Evolutionary conservation across 2,888 invertebrate species (phyloP).

Genomic region (Lepidochitona cinerea): DNA sequence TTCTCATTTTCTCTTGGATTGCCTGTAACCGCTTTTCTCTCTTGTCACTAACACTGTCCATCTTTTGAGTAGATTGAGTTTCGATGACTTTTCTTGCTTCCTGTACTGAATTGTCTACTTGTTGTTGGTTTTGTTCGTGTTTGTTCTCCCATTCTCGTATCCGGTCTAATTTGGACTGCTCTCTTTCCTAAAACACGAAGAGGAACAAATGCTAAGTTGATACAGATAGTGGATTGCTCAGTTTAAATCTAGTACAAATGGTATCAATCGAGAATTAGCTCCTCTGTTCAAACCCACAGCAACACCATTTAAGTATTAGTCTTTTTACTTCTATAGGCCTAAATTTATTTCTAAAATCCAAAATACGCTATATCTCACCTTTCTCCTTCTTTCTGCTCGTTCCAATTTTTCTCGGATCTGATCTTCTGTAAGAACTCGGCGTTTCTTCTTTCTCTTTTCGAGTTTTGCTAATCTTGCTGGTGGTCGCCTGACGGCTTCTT

Average conservation of each 20-base stretch:
- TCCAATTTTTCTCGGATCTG: slow-evolving; percentile 58
- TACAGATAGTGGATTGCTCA: too few species aligned
- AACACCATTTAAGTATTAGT: too few species aligned
- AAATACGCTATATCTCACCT: too few species aligned
- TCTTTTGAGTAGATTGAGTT: slow-evolving; percentile 47
- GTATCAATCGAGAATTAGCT: too few species aligned
- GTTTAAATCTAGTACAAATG: too few species aligned
- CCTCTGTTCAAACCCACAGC: too few species aligned
- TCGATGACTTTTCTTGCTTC: slow-evolving; percentile 42
- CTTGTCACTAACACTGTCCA: slow-evolving; percentile 55
- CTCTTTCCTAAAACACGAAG: slow-evolving; percentile 60
- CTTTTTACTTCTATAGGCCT: too few species aligned
- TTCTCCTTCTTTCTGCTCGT: slow-evolving; percentile 58
- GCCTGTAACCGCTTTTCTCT: slow-evolving; percentile 53
- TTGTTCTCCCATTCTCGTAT: slow-evolving; percentile 54
- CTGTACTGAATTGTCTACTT: slow-evolving; percentile 48
- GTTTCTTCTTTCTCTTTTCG: slow-evolving; percentile 59
- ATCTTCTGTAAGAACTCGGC: slow-evolving; percentile 58
- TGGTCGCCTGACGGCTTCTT: slow-evolving; percentile 33
- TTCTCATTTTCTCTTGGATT: slow-evolving; percentile 52
- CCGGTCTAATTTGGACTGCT: slow-evolving; percentile 57
- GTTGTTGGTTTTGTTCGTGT: slow-evolving; percentile 50
- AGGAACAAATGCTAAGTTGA: too few species aligned
- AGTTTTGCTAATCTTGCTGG: slow-evolving; percentile 62
- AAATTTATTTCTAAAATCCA: too few species aligned